Evolutionary conservation across 2,113 vertebrate species (phyloP).

Genomic region (Apteryx mantelli): DNA sequence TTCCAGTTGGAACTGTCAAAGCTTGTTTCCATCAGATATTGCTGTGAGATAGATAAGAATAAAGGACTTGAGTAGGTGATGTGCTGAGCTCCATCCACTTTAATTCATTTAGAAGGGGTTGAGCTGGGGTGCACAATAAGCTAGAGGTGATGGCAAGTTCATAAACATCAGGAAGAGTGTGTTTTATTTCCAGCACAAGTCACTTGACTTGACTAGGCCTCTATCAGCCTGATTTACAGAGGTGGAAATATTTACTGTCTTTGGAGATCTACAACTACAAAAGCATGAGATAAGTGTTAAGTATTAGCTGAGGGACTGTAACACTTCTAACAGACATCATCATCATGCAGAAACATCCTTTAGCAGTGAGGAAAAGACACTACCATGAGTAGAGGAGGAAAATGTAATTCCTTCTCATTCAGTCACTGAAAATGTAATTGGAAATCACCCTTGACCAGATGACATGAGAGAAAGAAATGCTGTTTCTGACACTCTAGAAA

Average conservation of each 20-base stretch:
- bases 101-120: background rate
- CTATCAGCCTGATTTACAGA: background rate
- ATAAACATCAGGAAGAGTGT: background rate
- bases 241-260: constrained; percentile 36
- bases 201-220: background rate
- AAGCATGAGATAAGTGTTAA: constrained; percentile 4
- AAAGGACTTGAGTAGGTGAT: background rate
- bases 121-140: background rate
- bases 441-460: constrained; percentile 24
- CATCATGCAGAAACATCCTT: background rate
- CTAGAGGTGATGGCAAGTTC: constrained; percentile 1
- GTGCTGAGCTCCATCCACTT: background rate
- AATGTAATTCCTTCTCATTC: background rate
- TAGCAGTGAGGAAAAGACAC: background rate
- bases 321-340: background rate
- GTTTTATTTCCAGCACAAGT: constrained; percentile 23
- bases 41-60: background rate
- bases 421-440: background rate
- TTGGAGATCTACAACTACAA: background rate
- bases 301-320: background rate
- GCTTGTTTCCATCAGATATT: background rate
- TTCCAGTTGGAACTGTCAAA: background rate
- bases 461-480: background rate
- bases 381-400: background rate
- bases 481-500: background rate